Base-by-base conservation (phyloP, 2,888 invertebrate genomes). In the Tetragnatha montana region DNA sequence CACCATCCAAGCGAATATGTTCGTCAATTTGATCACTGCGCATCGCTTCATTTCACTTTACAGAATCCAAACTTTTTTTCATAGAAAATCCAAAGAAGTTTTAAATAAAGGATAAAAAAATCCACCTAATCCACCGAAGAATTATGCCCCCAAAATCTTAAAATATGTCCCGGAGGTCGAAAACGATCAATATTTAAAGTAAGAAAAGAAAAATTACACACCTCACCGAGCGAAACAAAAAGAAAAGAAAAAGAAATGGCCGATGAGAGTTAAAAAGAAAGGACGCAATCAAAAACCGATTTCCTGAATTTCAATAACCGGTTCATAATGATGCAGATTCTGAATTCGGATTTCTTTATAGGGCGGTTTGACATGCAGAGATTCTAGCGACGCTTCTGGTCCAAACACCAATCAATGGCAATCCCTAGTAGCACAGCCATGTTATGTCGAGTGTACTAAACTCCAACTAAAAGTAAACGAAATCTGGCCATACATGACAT, bases 251-350 rank as follows among this genome's bases (percentile, higher is more conserved):
- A 35, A 76, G 69, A 75, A 35, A 35, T 35, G 35, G 35, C 35
- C 68, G 49, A 49, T 19, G 22, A 22, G 75, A 35, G 21, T 3
- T 3, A 4, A 60, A 14, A 60, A 14, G 6, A 17, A 60, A 8
- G 12, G 60, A 60, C 78, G 86, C 73, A 86, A 86, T 86, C 86
- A 86, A 86, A 80, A 86, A 86, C 79, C 86, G 79, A 86, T 86
- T 86, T 86, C 73, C 75, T 12, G 86, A 80, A 86, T 86, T 86
- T 86, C 86, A 86, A 86, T 86, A 86, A 79, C 86, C 60, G 19
- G 71, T 73, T 79, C 79, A 86, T 86, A 80, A 86, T 86, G 84
- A 84, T 76, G 86, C n/a, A 75, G 60, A 35, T 47, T 76, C 49
- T 19, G 35, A 22, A 17, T 17, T 60, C 17, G 60, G 60, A 17